Conservation (phyloP, 2,797 vertebrate genomes). For the Gymnopithys bicolor region DNA sequence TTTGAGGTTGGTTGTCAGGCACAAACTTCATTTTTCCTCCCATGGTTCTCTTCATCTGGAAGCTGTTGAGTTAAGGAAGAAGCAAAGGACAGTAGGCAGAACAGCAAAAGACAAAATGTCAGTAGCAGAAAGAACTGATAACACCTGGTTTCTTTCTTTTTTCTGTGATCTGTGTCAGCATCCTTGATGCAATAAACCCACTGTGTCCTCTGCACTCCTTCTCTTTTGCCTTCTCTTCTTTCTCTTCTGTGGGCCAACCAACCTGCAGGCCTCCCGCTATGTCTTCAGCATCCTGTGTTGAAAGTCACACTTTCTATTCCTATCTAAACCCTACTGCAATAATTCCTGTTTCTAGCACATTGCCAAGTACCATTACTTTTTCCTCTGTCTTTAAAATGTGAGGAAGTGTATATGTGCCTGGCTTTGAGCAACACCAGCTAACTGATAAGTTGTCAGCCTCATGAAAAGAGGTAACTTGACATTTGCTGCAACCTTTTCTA, state of each 20-base stretch:
- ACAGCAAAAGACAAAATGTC: neutral
- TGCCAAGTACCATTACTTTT: neutral
- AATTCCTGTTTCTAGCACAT: neutral
- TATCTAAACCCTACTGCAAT: neutral
- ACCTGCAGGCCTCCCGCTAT: neutral
- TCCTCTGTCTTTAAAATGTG: neutral
- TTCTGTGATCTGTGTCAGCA: neutral
- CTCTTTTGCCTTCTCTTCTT: neutral
- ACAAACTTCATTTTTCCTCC: neutral
- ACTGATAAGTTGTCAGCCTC: neutral
- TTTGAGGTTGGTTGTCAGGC: constrained; percentile 44
- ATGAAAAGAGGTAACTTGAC: neutral
- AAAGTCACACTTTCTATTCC: neutral
- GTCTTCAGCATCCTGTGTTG: neutral
- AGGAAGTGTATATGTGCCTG: neutral
- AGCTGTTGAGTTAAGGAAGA: neutral
- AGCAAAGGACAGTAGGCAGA: neutral
- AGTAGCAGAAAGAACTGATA: neutral
- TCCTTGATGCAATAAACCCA: neutral
- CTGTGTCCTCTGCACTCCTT: neutral
- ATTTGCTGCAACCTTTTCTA: neutral
- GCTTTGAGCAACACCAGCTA: neutral
- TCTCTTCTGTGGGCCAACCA: neutral
- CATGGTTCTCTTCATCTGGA: constrained; percentile 38
- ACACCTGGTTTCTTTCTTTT: neutral